Evolutionary conservation across 2,888 invertebrate genomes (phyloP), one percentile per base, ranked within the genome.

Genomic region (Cephus pygmeus): DNA sequence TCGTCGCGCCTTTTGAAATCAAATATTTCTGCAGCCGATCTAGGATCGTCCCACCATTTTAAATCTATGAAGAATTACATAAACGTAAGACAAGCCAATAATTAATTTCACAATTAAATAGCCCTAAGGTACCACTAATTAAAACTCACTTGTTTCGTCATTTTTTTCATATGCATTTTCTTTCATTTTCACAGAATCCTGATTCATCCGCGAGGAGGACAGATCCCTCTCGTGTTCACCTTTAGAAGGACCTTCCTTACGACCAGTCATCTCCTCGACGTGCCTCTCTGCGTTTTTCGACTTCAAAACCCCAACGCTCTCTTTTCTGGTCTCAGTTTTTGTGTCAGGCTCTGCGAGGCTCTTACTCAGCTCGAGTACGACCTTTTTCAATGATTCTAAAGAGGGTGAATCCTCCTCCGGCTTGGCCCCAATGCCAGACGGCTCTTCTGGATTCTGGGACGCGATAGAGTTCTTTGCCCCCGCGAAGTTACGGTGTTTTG

Each of bases 381-480:
- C 86, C 76, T 84, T 81, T 56, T 84, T 88, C 35, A 88, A 79
- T 12, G 87, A 83, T 15, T 85, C 87, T 31, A 88, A 77, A 11
- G 87, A 83, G 31, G 78, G 73, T 4, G 68, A 12, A 34, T 71
- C 71, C 71, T 71, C 31, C 4, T 31, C 71, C 33, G 12, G 30
- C 31, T 12, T 71, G 71, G 71, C 30, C 71, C 31, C 30, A 71
- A 12, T 31, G 71, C 40, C 40, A 56, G 40, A 56, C 40, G 40
- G 1, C 40, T 56, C 40, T 56, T 56, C 40, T 56, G 31, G 71
- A 71, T 71, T 71, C 30, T 71, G 31, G 71, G 71, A 31, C 71
- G 71, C 30, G 30, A 12, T 2, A 3, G 71, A 31, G 71, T 33
- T 71, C 71, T 30, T 71, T 71, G 15, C 9, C 15, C 71, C 12